Percentiles rank a stretch among this genome's conserved stretches.
These are phyloP conservation scores for Aulostomus chinensis DNA, from an alignment of 2,797 vertebrate genomes.

Conservation along the genomic window DNA sequence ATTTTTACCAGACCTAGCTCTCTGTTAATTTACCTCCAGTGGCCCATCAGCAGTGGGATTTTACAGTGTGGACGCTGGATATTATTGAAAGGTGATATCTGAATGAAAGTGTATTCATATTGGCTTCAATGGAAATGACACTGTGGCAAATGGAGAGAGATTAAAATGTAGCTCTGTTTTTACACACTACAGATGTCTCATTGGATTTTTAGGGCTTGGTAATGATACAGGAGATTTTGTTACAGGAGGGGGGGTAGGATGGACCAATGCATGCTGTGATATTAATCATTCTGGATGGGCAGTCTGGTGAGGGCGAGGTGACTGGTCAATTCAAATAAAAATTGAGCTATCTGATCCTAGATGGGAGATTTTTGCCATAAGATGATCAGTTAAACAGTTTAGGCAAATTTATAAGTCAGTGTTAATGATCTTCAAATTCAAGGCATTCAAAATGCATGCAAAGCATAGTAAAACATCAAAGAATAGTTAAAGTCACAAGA, in stretches of 20 bases:
- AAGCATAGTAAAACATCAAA: no score
- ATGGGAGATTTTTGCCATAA: no score
- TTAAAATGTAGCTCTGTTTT: conserved; percentile 56
- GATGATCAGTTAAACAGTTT: no score
- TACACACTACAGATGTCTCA: conserved; percentile 1
- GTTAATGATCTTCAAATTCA: no score
- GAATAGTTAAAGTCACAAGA: no score
- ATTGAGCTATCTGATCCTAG: neutral
- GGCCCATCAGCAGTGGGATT: conserved; percentile 32
- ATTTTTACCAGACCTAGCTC: conserved; percentile 27
- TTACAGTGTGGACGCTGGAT: conserved; percentile 28
- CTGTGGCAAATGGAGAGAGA: conserved; percentile 34
- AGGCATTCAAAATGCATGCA: no score
- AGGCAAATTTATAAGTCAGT: no score
- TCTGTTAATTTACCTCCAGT: conserved; percentile 62
- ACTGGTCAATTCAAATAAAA: no score
- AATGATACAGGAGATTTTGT: neutral
- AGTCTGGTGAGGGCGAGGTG: neutral
- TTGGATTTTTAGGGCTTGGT: neutral
- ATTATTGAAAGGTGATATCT: conserved; percentile 25
- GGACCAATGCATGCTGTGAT: neutral
- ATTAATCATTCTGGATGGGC: neutral
- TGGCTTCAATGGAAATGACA: conserved; percentile 66
- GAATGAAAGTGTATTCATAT: conserved; percentile 27
- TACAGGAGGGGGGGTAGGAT: no score